These are phyloP conservation scores for Pomacea canaliculata DNA, from an alignment of 2,888 invertebrate species.

Conservation along the genomic window DNA sequence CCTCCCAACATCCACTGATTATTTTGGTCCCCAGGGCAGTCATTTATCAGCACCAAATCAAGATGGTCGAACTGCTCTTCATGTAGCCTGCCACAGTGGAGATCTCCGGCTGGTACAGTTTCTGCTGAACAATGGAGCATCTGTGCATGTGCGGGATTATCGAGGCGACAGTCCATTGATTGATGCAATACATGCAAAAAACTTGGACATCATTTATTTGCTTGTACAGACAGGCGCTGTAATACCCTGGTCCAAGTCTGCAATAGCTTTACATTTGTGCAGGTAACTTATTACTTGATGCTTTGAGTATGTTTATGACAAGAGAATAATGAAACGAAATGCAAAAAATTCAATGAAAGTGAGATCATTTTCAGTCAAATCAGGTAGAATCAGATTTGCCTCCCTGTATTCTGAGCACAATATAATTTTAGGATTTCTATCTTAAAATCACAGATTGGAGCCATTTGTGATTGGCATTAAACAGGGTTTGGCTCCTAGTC, in stretches of 20 bases:
- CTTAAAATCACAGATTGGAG: no score
- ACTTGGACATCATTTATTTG: conserved; percentile 74
- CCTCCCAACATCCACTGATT: no score
- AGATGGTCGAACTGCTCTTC: conserved; percentile 84
- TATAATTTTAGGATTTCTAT: no score
- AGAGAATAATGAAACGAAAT: not conserved
- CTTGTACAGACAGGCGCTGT: conserved; percentile 84
- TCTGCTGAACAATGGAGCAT: conserved; percentile 83
- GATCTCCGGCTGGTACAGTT: conserved; percentile 79
- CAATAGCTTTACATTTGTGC: conserved; percentile 79
- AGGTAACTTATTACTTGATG: conserved; percentile 60
- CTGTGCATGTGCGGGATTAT: conserved; percentile 82
- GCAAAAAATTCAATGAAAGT: not conserved
- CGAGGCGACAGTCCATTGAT: conserved; percentile 73
- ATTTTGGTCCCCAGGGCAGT: conserved; percentile 74
- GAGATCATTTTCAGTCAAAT: no score
- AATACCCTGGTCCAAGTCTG: conserved; percentile 73
- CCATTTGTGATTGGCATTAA: no score
- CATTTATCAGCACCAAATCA: conserved; percentile 81
- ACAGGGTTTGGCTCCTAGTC: no score
- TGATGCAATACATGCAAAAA: conserved; percentile 74
- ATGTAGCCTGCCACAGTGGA: conserved; percentile 83
- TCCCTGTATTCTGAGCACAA: no score
- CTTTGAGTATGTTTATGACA: not conserved
- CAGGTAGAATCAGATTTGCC: no score